phyloP scores from a whole-genome alignment of 2,797 vertebrate species.

The Leuciscus waleckii region DNA sequence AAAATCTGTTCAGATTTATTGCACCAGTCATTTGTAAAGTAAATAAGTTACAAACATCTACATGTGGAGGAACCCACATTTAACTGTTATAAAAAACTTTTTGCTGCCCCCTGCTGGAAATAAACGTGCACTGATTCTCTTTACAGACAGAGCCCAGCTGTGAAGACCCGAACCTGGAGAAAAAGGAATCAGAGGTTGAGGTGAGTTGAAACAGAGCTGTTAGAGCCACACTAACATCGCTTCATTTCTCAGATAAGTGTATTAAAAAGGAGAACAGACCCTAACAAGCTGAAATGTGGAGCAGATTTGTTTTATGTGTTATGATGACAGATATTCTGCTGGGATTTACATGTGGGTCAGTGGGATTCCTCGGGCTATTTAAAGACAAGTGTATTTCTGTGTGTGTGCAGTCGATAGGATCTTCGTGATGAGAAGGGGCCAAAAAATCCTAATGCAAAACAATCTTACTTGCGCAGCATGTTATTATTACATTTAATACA shows the following conservation, averaged over 20 bases:
- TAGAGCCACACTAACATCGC: background rate
- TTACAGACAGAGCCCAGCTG: conserved; percentile 84
- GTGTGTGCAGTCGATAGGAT: conserved; percentile 34
- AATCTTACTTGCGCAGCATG: background rate
- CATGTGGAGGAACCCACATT: background rate
- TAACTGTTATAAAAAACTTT: background rate
- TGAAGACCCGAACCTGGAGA: conserved; percentile 85
- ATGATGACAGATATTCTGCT: conserved; percentile 48
- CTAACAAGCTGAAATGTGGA: conserved; percentile 42
- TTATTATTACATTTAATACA: background rate
- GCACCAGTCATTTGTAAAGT: background rate
- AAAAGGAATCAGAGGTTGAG: conserved; percentile 93
- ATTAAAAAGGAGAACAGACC: conserved; percentile 17
- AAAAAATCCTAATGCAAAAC: background rate
- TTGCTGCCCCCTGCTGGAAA: conserved; percentile 64
- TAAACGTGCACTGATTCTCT: background rate
- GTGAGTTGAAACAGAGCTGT: conserved; percentile 72
- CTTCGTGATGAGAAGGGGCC: background rate
- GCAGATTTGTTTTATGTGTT: conserved; percentile 44
- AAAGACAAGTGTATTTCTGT: conserved; percentile 30
- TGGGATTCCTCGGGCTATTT: conserved; percentile 59
- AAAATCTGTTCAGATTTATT: background rate
- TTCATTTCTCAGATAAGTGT: background rate
- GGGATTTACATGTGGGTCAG: conserved; percentile 64
- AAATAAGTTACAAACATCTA: background rate